Percentiles rank a stretch among this genome's conserved stretches.
Evolutionary conservation across 2,797 vertebrate species (phyloP).

Genomic region (Nannoperca australis): DNA sequence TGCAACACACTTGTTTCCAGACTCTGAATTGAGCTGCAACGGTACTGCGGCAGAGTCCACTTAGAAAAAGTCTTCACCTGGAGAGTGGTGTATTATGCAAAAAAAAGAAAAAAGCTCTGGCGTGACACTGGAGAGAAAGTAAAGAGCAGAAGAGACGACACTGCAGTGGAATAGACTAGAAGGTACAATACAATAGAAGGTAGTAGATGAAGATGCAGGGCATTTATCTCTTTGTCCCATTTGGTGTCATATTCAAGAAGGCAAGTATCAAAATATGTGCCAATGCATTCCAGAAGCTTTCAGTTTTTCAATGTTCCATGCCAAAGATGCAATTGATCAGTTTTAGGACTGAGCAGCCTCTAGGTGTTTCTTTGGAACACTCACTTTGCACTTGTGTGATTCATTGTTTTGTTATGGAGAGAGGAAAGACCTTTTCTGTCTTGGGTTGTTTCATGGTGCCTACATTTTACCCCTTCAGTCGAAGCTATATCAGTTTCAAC

Average conservation of each 20-base stretch:
- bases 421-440: not conserved
- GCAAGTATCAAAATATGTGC: not conserved
- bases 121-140: not conserved
- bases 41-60: conserved; percentile 57
- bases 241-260: not conserved
- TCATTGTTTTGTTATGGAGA: not conserved
- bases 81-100: not conserved
- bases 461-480: not conserved
- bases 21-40: conserved; percentile 53
- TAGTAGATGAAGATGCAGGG: conserved; percentile 5
- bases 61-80: conserved; percentile 40
- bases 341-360: not conserved
- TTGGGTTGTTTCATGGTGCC: not conserved
- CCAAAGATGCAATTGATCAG: not conserved
- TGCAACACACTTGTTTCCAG: conserved; percentile 55
- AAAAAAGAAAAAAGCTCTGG: not conserved
- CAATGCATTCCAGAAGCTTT: not conserved
- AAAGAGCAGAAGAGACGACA: conserved; percentile 1
- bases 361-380: not conserved
- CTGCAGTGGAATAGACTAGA: not conserved
- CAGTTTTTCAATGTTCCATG: not conserved
- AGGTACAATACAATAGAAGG: not conserved
- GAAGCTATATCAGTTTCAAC: not conserved
- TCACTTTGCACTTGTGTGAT: not conserved
- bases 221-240: not conserved